Evolutionary conservation across 2,113 vertebrate species (phyloP), one percentile per base, ranked within the genome.

Genomic region (Phylloscopus whistleri): DNA sequence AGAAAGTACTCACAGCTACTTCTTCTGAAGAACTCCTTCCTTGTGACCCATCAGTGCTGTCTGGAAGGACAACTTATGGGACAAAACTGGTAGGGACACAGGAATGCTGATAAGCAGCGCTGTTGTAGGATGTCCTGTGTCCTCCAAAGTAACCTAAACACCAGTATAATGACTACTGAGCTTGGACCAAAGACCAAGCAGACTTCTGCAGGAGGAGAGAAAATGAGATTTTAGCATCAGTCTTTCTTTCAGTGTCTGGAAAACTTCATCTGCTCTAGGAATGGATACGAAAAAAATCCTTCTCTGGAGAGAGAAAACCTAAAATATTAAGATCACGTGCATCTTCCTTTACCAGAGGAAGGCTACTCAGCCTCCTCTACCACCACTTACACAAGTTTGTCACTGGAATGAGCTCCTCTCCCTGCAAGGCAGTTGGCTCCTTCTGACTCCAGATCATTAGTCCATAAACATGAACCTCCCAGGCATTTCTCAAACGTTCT

Each of bases 201-300:
- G 28, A 59, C 23, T 48, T 43, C 43, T 67, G 60, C 35, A 64
- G 62, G 41, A 59, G 16, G 72, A 58, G 22, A 91, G 23, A 58
- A 90, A 89, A 73, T 1, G 9, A 39, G 13, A 55, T 41, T 72
- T 49, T 1, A 89, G 11, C 19, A 11, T 2, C 37, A 13, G 6
- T n/a, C 27, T 53, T 76, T 44, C 17, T 58, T 73, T 49, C 20
- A 43, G 63, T 1, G 20, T 16, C 26, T 37, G 13, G 23, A 89
- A 94, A 80, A 49, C 10, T 35, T 82, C 33, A 63, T 16, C 35
- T 4, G 2, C 20, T 43, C 43, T 37, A 73, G 10, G 13, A 76
- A 69, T 0, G 2, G 10, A 37, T 41, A 48, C 0, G 1, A 35
- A 68, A 93, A 60, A 86, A 24, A 5, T 9, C 7, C 2, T n/a